Conservation (phyloP, 2,888 invertebrate genomes). For the Augochlorella aurata region DNA sequence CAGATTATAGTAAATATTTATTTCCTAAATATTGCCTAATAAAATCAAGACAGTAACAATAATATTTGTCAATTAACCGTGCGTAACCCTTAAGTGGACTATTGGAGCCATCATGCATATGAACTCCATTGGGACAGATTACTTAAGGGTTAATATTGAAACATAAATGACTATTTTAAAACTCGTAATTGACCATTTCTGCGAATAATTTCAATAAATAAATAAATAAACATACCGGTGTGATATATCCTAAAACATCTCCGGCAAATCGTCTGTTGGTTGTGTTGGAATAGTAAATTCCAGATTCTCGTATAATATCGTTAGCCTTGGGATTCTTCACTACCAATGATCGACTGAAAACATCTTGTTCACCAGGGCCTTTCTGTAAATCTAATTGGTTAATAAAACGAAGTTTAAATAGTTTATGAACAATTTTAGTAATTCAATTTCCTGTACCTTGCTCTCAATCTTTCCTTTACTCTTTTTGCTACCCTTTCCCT, state of each 20-base stretch:
- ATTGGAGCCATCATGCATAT: not conserved
- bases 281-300: conserved; percentile 89
- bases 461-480: conserved; percentile 51
- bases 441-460: conserved; percentile 43
- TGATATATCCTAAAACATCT: conserved; percentile 94
- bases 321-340: conserved; percentile 86
- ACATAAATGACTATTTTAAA: not conserved
- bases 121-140: not conserved
- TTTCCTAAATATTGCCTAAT: not conserved
- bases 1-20: not conserved
- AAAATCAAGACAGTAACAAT: not conserved
- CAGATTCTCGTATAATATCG: conserved; percentile 90
- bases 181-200: not conserved
- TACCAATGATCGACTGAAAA: conserved; percentile 88
- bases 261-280: conserved; percentile 87
- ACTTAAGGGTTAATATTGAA: not conserved
- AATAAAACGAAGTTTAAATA: not conserved
- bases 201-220: not conserved
- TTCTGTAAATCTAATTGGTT: conserved; percentile 62
- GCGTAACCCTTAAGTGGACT: not conserved
- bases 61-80: not conserved
- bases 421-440: not conserved
- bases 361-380: conserved; percentile 86
- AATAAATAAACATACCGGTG: conserved; percentile 87
- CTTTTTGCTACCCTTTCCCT: conserved; percentile 46